Conservation (phyloP, 2,888 invertebrate species). For the Stegophylla sp. region DNA sequence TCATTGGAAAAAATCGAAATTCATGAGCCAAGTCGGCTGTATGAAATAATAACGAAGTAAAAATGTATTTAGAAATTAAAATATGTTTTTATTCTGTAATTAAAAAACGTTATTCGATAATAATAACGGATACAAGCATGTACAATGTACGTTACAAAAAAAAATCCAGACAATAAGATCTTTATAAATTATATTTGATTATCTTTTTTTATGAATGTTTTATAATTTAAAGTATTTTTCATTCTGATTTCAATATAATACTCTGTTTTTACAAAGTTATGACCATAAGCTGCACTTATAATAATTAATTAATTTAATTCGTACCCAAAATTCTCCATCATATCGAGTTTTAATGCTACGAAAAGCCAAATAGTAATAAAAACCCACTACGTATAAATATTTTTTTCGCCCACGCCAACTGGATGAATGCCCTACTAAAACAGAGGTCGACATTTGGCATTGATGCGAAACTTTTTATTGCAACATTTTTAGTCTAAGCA, state of each 20-base stretch:
- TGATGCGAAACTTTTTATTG: constrained; percentile 40
- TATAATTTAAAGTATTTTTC: too few relatives aligned
- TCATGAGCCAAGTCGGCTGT: constrained; percentile 15
- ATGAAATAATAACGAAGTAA: constrained; percentile 17
- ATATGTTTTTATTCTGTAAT: too few relatives aligned
- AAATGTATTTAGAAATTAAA: background rate
- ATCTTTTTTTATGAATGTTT: too few relatives aligned
- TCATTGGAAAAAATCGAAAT: constrained; percentile 28
- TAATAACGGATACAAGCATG: too few relatives aligned
- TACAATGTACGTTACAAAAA: too few relatives aligned
- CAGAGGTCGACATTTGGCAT: constrained; percentile 51
- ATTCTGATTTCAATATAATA: background rate
- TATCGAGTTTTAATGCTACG: constrained; percentile 31
- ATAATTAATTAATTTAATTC: constrained; percentile 20
- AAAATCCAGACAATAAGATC: too few relatives aligned
- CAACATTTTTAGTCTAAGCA: constrained; percentile 26
- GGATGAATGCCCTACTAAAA: constrained; percentile 42
- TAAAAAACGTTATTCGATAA: too few relatives aligned
- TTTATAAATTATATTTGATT: too few relatives aligned
- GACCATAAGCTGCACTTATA: background rate
- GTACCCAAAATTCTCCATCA: background rate
- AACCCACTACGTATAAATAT: constrained; percentile 11
- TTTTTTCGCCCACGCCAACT: constrained; percentile 34
- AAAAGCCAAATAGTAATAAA: constrained; percentile 33
- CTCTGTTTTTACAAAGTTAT: background rate